Evolutionary conservation across 30 jellyfish, hydroid and myxozoan species (phyloP), one percentile per base, ranked within the genome.

Genomic region (Aurelia sp.): DNA sequence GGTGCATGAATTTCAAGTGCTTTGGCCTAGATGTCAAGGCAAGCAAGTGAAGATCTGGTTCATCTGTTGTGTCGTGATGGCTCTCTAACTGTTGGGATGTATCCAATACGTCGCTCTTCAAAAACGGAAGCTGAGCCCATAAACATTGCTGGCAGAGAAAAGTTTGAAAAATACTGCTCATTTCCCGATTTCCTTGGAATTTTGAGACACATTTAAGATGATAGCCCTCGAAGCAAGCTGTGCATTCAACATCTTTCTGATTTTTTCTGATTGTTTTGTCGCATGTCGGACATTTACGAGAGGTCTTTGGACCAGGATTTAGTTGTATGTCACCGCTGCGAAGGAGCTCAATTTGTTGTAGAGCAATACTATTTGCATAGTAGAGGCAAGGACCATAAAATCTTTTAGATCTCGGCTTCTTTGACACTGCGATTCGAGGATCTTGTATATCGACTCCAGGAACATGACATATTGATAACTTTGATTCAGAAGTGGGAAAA

Each of bases 21-120:
- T 81, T 81, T 76, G 87, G 87, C 31, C 63, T 74, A 8, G 84
- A 81, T 81, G 84, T 61, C 66, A 81, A 81, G 33, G 66, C 66
- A 57, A 57, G 66, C 66, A 57, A 57, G 19, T 57, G 66, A n/a
- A 0, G 66, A 57, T 57, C 66, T 57, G 66, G 66, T 57, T 57
- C 66, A 57, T 27, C 33, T 57, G 66, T 57, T n/a, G 18, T 27
- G 76, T 3, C 47, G 18, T 65, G 76, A 65, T 57, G 66, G 66
- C 66, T 57, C 71, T 16, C 71, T 16, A 44, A 22, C 71, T 12
- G 22, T 18, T 44, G 40, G 71, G 71, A 71, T 71, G 71, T 71
- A 22, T 41, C 72, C 69, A 17, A 18, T 27, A 71, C 23, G 21
- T 22, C 82, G 71, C 72, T 30, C 21, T 30, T 71, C 66, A 57